These are phyloP conservation scores for Caloenas nicobarica DNA, from an alignment of 2,113 vertebrate genomes.

Conservation along the genomic window DNA sequence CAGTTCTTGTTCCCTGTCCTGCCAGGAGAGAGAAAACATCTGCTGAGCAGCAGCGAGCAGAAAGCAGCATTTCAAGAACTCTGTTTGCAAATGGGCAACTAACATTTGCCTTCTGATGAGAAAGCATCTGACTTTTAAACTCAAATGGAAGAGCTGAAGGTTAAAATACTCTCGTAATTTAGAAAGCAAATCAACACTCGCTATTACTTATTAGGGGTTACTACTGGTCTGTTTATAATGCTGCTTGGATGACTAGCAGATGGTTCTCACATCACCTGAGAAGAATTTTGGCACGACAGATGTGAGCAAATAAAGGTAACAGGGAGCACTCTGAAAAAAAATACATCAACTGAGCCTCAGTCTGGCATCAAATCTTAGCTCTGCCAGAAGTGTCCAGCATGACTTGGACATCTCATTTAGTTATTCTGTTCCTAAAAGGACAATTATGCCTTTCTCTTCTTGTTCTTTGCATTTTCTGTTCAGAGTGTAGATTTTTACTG, in stretches of 20 bases:
- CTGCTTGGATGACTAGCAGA: not conserved
- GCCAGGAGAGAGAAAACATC: not conserved
- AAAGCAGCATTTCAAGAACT: not conserved
- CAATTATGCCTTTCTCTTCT: not conserved
- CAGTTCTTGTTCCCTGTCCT: constrained; percentile 95
- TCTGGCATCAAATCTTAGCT: not conserved
- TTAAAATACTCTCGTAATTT: not conserved
- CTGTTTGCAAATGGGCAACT: not conserved
- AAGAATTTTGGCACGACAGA: not conserved
- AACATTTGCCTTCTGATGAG: not conserved
- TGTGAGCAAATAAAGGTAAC: not conserved
- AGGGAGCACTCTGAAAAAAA: not conserved
- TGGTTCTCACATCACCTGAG: not conserved
- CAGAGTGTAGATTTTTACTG: not conserved
- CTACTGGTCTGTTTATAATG: not conserved
- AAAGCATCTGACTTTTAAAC: not conserved
- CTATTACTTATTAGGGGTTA: not conserved
- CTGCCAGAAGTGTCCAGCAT: not conserved
- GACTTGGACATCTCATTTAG: not conserved
- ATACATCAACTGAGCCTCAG: not conserved
- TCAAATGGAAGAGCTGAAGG: not conserved
- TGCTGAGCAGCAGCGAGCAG: not conserved
- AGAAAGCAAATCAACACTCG: not conserved
- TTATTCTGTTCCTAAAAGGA: not conserved
- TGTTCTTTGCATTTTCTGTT: not conserved